Evolutionary conservation across 2,113 vertebrate species (phyloP), one percentile per base, ranked within the genome.

Genomic region (Excalfactoria chinensis): DNA sequence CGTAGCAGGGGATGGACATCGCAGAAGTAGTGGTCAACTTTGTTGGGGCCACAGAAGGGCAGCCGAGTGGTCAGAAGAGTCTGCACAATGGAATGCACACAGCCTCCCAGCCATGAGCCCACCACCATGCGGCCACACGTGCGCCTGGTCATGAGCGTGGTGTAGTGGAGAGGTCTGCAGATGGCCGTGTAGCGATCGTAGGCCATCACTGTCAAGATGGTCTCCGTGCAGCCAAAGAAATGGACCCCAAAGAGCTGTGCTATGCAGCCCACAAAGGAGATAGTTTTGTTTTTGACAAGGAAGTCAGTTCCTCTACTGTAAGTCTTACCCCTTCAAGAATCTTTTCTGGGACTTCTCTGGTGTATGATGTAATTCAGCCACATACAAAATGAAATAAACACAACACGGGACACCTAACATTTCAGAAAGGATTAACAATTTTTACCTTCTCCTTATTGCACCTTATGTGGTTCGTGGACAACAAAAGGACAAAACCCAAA

Each of bases 181-280:
- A 98, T 82, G 22, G 97, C 97, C 30, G 67, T 13, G 1, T 85
- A 97, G 37, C 43, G 58, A 6, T 97, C 91, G 1, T 95, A 97
- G 8, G 97, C 97, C 97, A 96, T 97, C 67, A 90, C 93, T 0
- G 91, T 93, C 11, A 97, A 96, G 28, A 97, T 60, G 76, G 92
- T 44, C 91, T 93, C 89, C 0, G 72, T 60, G 64, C 91, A 86
- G 80, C 55, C 89, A 15, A 83, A 90, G 41, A 93, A 69, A 28
- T 86, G 76, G 1, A 64, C 17, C 25, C 53, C 89, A 5, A 92
- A 95, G 4, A 92, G 72, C 59, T 93, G 84, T 3, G 49, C 76
- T 3, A 62, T 48, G 64, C 84, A 95, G 0, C 89, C 89, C 34
- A 37, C 11, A 1, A 92, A 95, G 66, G 95, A 94, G 60, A 89